phyloP scores from a whole-genome alignment of 2,797 vertebrate genomes.

The Falco biarmicus region DNA sequence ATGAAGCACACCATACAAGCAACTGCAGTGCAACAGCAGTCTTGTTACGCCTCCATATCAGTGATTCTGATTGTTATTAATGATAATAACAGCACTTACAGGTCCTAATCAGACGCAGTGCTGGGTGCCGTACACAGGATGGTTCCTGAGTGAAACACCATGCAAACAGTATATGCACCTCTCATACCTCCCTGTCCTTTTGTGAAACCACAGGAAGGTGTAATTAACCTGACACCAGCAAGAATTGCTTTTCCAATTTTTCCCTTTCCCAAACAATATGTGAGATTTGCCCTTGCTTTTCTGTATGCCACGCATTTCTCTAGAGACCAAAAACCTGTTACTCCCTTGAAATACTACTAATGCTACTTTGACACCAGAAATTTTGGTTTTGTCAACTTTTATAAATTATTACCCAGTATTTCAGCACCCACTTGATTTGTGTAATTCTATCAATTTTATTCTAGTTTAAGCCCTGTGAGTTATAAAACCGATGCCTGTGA shows the following conservation, averaged over 20 bases:
- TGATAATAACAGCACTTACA: conserved; percentile 1
- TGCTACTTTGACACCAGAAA: background rate
- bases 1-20: background rate
- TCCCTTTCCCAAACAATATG: background rate
- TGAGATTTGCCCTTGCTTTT: background rate
- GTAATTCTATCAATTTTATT: background rate
- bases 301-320: background rate
- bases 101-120: background rate
- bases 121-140: background rate
- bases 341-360: background rate
- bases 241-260: background rate
- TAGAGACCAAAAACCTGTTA: background rate
- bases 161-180: background rate
- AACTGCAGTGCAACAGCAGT: background rate
- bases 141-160: background rate
- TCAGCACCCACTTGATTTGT: conserved; percentile 7
- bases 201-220: background rate
- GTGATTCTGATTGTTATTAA: conserved; percentile 11
- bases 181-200: background rate
- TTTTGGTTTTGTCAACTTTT: background rate
- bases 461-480: background rate
- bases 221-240: background rate
- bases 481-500: background rate
- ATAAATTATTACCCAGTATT: background rate
- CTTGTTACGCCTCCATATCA: accelerated